phyloP scores from a whole-genome alignment of 2,113 vertebrate genomes.

The Gallinago undulata region DNA sequence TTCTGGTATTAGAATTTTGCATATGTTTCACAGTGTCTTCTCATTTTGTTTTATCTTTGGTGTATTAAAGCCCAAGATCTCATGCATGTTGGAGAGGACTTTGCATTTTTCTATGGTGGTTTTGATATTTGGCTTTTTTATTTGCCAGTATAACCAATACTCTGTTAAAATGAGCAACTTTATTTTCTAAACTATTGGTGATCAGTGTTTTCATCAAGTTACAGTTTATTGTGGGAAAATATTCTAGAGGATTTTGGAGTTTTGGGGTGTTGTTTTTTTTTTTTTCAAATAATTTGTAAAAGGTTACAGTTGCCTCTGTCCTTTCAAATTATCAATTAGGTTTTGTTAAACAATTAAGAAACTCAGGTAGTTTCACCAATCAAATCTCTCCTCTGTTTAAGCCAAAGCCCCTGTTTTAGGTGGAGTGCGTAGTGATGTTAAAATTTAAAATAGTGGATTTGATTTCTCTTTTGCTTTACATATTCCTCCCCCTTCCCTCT shows the following conservation, averaged over 20 bases:
- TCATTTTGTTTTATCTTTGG: background rate
- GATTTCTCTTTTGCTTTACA: background rate
- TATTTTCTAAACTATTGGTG: background rate
- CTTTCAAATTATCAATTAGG: background rate
- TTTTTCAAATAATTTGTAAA: background rate
- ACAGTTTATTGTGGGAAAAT: background rate
- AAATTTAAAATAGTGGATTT: background rate
- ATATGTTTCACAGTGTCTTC: background rate
- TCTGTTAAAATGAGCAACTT: background rate
- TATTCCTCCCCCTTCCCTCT: background rate
- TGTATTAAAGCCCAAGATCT: background rate
- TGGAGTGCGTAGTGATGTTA: background rate
- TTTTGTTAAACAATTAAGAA: background rate
- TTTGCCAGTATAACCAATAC: background rate
- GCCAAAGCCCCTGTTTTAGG: background rate
- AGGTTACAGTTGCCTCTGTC: background rate
- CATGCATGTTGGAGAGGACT: background rate
- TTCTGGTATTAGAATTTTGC: background rate
- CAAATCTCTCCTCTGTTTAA: background rate
- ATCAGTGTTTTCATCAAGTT: background rate
- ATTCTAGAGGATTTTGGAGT: background rate
- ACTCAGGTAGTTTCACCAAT: background rate
- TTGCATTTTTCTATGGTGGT: background rate
- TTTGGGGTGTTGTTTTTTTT: no score
- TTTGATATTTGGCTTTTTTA: background rate